Percentiles rank a stretch among this genome's conserved stretches.
Evolutionary conservation across 2,797 vertebrate species (phyloP).

Genomic region (Rousettus madagascariensis): DNA sequence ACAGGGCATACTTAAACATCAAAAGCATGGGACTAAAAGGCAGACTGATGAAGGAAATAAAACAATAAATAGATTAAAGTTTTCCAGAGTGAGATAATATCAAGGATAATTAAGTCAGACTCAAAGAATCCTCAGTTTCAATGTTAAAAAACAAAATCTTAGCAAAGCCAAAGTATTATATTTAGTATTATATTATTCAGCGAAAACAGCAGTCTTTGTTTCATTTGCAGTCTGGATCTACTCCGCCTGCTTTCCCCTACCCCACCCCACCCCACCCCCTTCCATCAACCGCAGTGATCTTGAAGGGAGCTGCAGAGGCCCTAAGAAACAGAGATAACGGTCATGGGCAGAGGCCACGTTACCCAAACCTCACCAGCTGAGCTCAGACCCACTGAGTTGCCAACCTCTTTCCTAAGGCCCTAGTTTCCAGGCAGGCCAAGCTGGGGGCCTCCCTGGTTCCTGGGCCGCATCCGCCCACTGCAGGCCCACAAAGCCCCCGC

Average conservation of each 20-base stretch:
- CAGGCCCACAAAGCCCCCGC: slow-evolving; percentile 74
- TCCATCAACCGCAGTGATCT: slow-evolving; percentile 74
- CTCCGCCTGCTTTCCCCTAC: slow-evolving; percentile 68
- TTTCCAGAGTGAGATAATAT: slow-evolving; percentile 58
- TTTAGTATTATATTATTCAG: slow-evolving; percentile 74
- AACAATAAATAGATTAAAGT: slow-evolving; percentile 72
- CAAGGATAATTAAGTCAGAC: slow-evolving; percentile 56
- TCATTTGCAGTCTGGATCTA: slow-evolving; percentile 68
- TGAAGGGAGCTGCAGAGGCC: slow-evolving; percentile 74
- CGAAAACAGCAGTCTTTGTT: slow-evolving; percentile 78
- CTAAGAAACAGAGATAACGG: slow-evolving; percentile 74
- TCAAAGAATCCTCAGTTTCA: slow-evolving; percentile 56
- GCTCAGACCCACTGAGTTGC: slow-evolving; percentile 21
- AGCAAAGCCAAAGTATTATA: slow-evolving; percentile 61
- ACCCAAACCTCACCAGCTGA: slow-evolving; percentile 40
- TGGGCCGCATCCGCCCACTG: slow-evolving; percentile 66
- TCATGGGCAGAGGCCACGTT: slow-evolving; percentile 43
- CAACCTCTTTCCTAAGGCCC: slow-evolving; percentile 55
- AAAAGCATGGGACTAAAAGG: slow-evolving; percentile 32
- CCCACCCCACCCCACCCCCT: slow-evolving; percentile 65
- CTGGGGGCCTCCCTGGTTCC: slow-evolving; percentile 45
- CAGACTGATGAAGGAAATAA: slow-evolving; percentile 25
- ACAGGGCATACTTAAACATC: slow-evolving; percentile 58
- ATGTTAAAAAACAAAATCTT: slow-evolving; percentile 60
- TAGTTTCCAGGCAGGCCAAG: slow-evolving; percentile 50